Base-by-base conservation (phyloP, 2,888 invertebrate genomes). In the Eretmocerus hayati region DNA sequence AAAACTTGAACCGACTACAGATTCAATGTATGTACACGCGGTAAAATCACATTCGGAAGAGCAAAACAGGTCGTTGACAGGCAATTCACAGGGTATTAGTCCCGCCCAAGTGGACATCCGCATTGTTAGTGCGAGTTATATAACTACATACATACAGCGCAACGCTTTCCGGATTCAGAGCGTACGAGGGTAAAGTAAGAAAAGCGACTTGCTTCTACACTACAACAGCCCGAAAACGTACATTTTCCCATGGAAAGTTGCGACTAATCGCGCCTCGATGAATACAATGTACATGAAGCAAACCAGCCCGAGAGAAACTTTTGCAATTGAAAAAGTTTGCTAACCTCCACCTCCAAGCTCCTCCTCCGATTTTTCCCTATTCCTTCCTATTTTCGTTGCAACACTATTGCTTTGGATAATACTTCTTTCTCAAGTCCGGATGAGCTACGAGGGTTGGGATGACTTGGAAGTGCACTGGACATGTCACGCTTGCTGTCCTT, bases 261-360 rank as follows among this genome's bases (percentile, higher is more conserved):
- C n/a, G 38, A 32, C 44, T 33, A 41, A 35, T 46, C 36, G 22
- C 46, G 47, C 35, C 37, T 42, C 20, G 9, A 22, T 2, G 32
- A 38, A 18, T 30, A 4, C 30, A 8, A 15, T 21, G 31, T 30
- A 44, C 19, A 37, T 37, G 30, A 30, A 26, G 15, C 16, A 62
- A 63, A 64, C 62, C 62, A 58, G 57, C 50, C 58, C 52, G 55
- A 56, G 57, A n/a, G 52, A 62, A 66, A 61, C 62, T 67, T 62
- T 60, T 52, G 53, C 57, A 56, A 67, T 69, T 64, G 65, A 68
- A 69, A 68, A 69, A 68, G 60, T 69, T 68, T 65, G 52, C 46
- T 52, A 59, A 62, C 57, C 57, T 40, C 13, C 15, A 20, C 19
- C 22, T 19, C 22, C 26, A 44, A 39, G 54, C 50, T 57, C 48